Evolutionary conservation across 2,113 vertebrate genomes (phyloP), one percentile per base, ranked within the genome.

Genomic region (Stegostoma tigrinum): DNA sequence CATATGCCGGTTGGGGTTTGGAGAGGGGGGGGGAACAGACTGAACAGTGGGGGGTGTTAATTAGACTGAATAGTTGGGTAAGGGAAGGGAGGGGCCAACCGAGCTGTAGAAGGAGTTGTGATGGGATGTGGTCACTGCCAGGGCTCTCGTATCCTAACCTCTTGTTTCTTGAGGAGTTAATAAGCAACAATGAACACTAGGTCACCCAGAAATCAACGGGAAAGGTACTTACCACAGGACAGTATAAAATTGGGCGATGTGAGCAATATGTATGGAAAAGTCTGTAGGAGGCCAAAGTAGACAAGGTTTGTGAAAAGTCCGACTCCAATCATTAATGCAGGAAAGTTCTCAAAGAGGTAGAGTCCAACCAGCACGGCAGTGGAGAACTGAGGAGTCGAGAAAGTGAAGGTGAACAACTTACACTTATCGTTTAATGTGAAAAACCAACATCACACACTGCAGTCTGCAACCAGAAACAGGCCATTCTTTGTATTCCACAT

Each of bases 221-320:
- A 45, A 4, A 0, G 0, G 4, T 0, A 96, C 98, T 97, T 96
- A 99, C 99, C 98, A 3, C 99, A 99, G 0, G 99, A 99, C 17
- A 99, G 97, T 96, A 99, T 99, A 96, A 99, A 99, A 97, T 99
- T 99, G 30, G 99, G 98, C 3, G 99, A 99, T 55, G 98, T 99
- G 95, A 99, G 98, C 97, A 98, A 97, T 80, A 99, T 99, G 98
- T 99, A 99, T 21, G 99, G 99, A 97, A 99, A 99, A 0, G 98
- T 99, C 97, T 98, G 98, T 85, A 99, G 97, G 85, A 99, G 97
- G 64, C 99, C 99, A 0, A 99, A 99, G 97, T 99, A 99, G 75
- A 99, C 99, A 67, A 99, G 97, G 97, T 99, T 99, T 96, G 98
- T 99, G 97, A 99, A 99, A 96, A 99, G 99, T 52, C 99, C 99